Percentiles rank a stretch among this genome's conserved stretches.
Evolutionary conservation across 2,113 vertebrate genomes (phyloP).

Genomic region (Gracilinanus agilis): DNA sequence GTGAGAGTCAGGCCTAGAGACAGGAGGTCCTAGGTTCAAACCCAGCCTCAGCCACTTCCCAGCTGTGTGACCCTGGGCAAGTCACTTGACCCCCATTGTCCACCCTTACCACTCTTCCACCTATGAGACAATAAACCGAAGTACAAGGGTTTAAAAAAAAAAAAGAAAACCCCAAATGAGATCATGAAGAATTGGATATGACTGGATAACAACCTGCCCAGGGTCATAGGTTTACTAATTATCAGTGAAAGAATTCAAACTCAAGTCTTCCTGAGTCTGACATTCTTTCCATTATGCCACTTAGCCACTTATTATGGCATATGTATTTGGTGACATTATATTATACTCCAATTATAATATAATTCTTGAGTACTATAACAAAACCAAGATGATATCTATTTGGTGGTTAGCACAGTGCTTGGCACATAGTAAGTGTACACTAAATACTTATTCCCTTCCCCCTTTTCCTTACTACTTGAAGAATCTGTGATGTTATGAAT

Average conservation of each 20-base stretch:
- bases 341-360: not conserved
- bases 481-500: not conserved
- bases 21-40: too few relatives aligned
- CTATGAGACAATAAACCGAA: too few relatives aligned
- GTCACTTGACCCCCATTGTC: too few relatives aligned
- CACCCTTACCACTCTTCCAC: too few relatives aligned
- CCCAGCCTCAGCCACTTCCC: too few relatives aligned
- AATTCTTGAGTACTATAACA: not conserved
- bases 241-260: not conserved
- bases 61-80: too few relatives aligned
- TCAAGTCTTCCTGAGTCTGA: not conserved
- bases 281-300: not conserved
- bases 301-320: not conserved
- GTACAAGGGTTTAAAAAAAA: too few relatives aligned
- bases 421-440: not conserved
- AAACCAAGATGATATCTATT: not conserved
- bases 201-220: not conserved
- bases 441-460: not conserved
- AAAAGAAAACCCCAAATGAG: too few relatives aligned
- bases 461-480: not conserved
- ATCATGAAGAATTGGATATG: too few relatives aligned
- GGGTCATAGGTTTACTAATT: not conserved
- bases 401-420: not conserved
- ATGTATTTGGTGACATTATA: not conserved
- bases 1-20: too few relatives aligned